A percentile compares a stretch with the other conserved stretches of the same genome.
These are phyloP conservation scores for Porites evermanni DNA, from an alignment of 92 coral and sea anemone species.

Conservation along the genomic window DNA sequence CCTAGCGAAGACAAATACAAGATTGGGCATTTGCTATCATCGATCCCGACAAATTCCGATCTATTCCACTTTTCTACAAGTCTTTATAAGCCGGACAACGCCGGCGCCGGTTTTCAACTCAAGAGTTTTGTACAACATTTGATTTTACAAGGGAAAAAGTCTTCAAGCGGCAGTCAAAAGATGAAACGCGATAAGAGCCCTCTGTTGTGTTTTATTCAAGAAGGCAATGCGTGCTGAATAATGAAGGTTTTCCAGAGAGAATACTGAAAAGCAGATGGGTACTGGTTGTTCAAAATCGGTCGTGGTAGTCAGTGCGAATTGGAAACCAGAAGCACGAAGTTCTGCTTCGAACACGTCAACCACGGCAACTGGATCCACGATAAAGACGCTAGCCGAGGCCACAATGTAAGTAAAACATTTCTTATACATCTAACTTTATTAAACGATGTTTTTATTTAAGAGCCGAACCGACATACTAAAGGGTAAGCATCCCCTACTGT, in stretches of 20 bases:
- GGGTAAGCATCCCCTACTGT: not conserved
- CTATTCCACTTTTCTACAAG: not conserved
- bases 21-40: constrained; percentile 3
- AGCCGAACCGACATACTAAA: not conserved
- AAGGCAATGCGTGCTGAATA: not conserved
- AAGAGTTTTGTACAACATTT: not conserved
- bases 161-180: not conserved
- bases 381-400: constrained; percentile 36
- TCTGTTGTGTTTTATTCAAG: not conserved
- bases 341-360: constrained; percentile 41
- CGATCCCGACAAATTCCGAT: not conserved
- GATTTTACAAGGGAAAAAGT: not conserved
- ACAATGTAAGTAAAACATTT: constrained; percentile 39
- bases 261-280: constrained; percentile 38
- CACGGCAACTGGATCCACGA: constrained; percentile 32
- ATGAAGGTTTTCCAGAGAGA: constrained; percentile 17
- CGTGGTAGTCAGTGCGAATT: constrained; percentile 15
- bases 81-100: too few relatives aligned
- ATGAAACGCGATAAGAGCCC: not conserved
- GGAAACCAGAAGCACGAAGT: constrained; percentile 27
- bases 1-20: not conserved
- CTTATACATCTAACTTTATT: not conserved
- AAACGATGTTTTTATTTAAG: not conserved
- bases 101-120: not conserved
- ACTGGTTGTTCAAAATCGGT: constrained; percentile 45